Conservation (phyloP, 92 coral and sea anemone species). For the Metridium senile region DNA sequence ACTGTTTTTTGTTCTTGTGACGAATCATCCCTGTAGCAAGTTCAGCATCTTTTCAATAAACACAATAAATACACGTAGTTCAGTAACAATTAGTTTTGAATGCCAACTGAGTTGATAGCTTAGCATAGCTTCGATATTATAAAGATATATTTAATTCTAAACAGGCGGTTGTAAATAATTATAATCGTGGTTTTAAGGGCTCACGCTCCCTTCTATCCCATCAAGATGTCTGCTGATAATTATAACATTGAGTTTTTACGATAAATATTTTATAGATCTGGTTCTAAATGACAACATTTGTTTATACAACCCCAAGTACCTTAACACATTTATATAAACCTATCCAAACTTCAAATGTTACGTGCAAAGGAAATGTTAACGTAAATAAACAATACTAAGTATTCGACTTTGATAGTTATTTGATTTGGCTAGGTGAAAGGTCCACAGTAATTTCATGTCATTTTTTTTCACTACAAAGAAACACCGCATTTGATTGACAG, state of each 20-base stretch:
- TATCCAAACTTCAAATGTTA: background rate
- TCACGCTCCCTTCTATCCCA: no score
- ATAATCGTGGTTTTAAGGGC: no score
- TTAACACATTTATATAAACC: slow-evolving; percentile 7
- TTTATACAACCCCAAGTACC: background rate
- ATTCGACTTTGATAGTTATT: slow-evolving; percentile 6
- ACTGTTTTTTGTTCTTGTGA: background rate
- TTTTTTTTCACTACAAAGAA: slow-evolving; percentile 34
- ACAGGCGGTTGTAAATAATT: no score
- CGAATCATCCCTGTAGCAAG: background rate
- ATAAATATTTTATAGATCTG: no score
- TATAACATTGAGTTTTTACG: no score
- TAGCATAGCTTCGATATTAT: no score
- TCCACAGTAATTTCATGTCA: slow-evolving; percentile 1
- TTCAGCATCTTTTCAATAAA: background rate
- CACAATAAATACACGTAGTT: background rate
- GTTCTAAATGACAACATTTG: background rate
- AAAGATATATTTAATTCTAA: no score
- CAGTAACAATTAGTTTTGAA: background rate
- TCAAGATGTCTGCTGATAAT: no score
- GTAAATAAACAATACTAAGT: background rate
- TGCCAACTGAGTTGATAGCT: background rate
- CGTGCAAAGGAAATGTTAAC: no score
- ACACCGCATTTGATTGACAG: slow-evolving; percentile 37
- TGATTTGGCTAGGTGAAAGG: slow-evolving; percentile 28